Evolutionary conservation across 2,888 invertebrate species (phyloP).

Genomic region (Nudaria mundana): DNA sequence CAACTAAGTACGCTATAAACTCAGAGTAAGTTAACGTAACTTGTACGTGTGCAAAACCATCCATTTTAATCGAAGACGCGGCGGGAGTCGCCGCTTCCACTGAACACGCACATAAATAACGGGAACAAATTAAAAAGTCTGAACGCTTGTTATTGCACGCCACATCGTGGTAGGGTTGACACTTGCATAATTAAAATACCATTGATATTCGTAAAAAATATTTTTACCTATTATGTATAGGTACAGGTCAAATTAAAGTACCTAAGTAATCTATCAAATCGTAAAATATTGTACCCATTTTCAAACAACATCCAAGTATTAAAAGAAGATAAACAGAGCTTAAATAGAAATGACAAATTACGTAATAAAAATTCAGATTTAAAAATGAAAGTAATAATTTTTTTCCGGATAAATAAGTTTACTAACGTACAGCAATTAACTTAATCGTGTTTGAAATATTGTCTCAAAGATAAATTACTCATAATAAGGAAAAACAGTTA

Average conservation of each 20-base stretch:
- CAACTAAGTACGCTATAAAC: not conserved
- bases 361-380: not conserved
- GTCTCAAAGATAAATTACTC: conserved; percentile 5
- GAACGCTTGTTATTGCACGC: conserved; percentile 30
- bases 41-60: conserved; percentile 14
- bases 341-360: no score
- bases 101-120: conserved; percentile 54
- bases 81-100: conserved; percentile 13
- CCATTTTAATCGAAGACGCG: conserved; percentile 30
- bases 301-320: no score
- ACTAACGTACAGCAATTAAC: no score
- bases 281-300: no score
- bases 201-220: not conserved
- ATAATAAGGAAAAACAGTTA: no score
- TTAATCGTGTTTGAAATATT: conserved; percentile 10
- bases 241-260: no score
- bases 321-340: no score
- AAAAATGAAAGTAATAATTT: not conserved
- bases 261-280: no score
- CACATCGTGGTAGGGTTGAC: conserved; percentile 26
- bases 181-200: conserved; percentile 10
- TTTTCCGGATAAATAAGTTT: no score
- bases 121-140: conserved; percentile 63
- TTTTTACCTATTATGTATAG: no score
- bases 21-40: conserved; percentile 2